phyloP scores from a whole-genome alignment of 2,113 vertebrate species.

The Glaucidium brasilianum region DNA sequence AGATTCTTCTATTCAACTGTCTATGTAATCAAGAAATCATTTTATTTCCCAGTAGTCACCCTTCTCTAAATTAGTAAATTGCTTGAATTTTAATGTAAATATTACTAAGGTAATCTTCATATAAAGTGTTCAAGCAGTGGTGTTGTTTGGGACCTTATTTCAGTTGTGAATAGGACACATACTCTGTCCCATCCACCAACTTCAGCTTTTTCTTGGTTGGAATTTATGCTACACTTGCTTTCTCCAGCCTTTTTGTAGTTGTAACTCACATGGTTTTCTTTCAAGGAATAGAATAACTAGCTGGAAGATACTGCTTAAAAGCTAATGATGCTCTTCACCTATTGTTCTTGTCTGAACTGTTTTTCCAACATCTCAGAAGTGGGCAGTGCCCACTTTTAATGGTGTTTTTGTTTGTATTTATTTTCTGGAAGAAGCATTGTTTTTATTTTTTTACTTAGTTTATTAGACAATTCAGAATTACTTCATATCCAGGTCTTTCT shows the following conservation, averaged over 20 bases:
- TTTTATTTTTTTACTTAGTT: not conserved
- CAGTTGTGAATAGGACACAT: not conserved
- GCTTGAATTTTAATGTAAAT: not conserved
- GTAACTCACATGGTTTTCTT: not conserved
- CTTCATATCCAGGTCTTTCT: not conserved
- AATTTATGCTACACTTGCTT: not conserved
- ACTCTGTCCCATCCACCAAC: not conserved
- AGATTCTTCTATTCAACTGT: not conserved
- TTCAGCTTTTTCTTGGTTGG: not conserved
- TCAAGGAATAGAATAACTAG: not conserved
- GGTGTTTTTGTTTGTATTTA: not conserved
- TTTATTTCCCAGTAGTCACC: not conserved
- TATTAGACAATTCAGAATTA: not conserved
- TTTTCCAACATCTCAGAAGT: not conserved
- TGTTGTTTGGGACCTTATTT: not conserved
- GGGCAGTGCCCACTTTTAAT: not conserved
- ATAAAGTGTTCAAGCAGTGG: not conserved
- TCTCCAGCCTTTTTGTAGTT: not conserved
- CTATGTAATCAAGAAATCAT: not conserved
- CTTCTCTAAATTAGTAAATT: not conserved
- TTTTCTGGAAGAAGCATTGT: not conserved
- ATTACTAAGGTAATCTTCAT: not conserved
- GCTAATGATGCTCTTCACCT: not conserved
- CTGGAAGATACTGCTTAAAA: not conserved
- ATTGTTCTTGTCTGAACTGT: not conserved